Conservation (phyloP, 1,140 invertebrate genomes). For the Zaprionus lachaisei region DNA sequence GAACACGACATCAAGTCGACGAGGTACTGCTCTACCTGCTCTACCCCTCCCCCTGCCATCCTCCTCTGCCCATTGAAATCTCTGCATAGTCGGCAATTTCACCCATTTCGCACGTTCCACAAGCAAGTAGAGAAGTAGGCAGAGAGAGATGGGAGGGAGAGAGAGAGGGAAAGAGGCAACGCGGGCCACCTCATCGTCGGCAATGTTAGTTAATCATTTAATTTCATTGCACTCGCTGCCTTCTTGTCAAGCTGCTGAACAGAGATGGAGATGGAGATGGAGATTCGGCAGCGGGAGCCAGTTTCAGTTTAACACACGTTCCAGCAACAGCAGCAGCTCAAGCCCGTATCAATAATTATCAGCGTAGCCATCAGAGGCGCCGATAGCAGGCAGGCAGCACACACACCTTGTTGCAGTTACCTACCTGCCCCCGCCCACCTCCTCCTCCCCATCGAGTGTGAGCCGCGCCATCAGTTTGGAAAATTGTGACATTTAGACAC, state of each 20-base stretch:
- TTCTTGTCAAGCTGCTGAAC: slow-evolving; percentile 71
- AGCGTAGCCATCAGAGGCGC: slow-evolving; percentile 61
- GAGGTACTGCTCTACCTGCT: neutral
- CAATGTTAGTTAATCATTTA: slow-evolving; percentile 80
- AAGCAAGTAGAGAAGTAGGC: slow-evolving; percentile 14
- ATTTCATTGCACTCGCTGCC: slow-evolving; percentile 64
- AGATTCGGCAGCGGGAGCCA: slow-evolving; percentile 52
- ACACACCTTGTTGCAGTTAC: slow-evolving; percentile 40
- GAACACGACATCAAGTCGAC: slow-evolving; percentile 51
- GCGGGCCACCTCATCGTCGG: slow-evolving; percentile 13
- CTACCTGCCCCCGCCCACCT: neutral
- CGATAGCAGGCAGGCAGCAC: slow-evolving; percentile 35
- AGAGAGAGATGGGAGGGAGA: neutral
- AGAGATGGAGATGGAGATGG: slow-evolving; percentile 45
- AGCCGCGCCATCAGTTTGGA: slow-evolving; percentile 53
- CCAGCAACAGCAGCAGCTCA: slow-evolving; percentile 3
- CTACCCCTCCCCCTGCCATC: neutral
- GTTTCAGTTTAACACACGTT: slow-evolving; percentile 38
- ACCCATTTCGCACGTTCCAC: slow-evolving; percentile 76
- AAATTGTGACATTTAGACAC: slow-evolving; percentile 81
- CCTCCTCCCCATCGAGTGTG: neutral
- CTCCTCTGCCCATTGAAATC: neutral
- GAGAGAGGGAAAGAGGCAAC: neutral
- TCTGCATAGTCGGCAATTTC: slow-evolving; percentile 57
- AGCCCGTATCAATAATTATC: slow-evolving; percentile 72